Conservation (phyloP, 2,888 invertebrate genomes). For the Rhogogaster chlorosoma region DNA sequence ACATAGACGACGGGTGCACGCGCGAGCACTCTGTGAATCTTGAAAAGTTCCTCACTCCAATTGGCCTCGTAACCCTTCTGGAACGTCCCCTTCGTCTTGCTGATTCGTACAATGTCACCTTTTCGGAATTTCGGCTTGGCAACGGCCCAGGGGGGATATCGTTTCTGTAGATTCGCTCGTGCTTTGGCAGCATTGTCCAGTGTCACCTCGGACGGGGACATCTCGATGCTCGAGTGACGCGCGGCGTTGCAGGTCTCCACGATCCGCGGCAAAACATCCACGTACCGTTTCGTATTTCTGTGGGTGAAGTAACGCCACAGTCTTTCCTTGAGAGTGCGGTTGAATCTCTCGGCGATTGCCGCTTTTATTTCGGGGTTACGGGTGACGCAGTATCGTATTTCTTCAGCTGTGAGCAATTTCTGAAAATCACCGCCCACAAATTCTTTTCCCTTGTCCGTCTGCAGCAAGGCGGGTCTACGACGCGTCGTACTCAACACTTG, state of each 20-base stretch:
- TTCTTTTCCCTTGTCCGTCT: constrained; percentile 64
- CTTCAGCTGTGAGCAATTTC: constrained; percentile 52
- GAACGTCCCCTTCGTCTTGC: constrained; percentile 40
- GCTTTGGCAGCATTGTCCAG: constrained; percentile 36
- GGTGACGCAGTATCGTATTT: constrained; percentile 62
- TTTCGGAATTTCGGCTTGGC: constrained; percentile 14
- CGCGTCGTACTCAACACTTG: constrained; percentile 56
- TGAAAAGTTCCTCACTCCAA: constrained; percentile 51
- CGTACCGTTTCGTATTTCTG: constrained; percentile 52
- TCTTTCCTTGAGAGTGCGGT: constrained; percentile 64
- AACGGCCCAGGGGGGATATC: background rate
- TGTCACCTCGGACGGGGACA: constrained; percentile 48
- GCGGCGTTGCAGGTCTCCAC: constrained; percentile 46
- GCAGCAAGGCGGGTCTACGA: constrained; percentile 54
- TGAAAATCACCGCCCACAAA: constrained; percentile 58
- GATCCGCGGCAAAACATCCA: constrained; percentile 47
- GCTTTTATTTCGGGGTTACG: too few species aligned
- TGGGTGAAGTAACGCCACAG: constrained; percentile 58
- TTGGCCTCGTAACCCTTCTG: constrained; percentile 48
- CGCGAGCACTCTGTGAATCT: background rate
- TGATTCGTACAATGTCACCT: constrained; percentile 48
- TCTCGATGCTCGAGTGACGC: constrained; percentile 41
- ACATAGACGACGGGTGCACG: background rate
- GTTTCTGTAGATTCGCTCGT: constrained; percentile 17
- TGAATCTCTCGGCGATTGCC: constrained; percentile 65